These are phyloP conservation scores for Leptinotarsa tumamoca DNA, from an alignment of 2,888 invertebrate species.

Conservation along the genomic window DNA sequence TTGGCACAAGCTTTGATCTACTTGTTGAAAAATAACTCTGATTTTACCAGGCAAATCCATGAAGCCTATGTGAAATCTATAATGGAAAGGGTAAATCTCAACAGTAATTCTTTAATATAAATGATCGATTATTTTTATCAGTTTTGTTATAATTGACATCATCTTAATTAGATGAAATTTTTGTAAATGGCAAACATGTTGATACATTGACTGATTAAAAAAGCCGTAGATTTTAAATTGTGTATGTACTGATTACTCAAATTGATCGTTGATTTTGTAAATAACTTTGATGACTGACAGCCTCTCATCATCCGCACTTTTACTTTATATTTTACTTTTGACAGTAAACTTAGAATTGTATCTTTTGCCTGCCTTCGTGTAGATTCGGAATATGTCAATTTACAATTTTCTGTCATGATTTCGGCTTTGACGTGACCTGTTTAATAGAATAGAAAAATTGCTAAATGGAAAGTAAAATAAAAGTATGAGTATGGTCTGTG, in stretches of 20 bases:
- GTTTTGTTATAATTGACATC: slow-evolving; percentile 22
- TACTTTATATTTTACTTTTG: too few relatives aligned
- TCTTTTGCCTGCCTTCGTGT: too few relatives aligned
- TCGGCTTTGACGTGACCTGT: too few relatives aligned
- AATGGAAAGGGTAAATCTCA: slow-evolving; percentile 69
- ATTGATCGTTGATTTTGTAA: slow-evolving; percentile 18
- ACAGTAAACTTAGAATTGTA: too few relatives aligned
- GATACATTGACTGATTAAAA: slow-evolving; percentile 21
- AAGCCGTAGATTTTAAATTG: slow-evolving; percentile 3
- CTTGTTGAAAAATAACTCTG: slow-evolving; percentile 86
- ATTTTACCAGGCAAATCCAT: slow-evolving; percentile 89
- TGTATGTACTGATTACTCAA: slow-evolving; percentile 13
- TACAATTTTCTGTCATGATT: too few relatives aligned
- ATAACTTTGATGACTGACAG: slow-evolving; percentile 1
- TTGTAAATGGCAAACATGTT: slow-evolving; percentile 16
- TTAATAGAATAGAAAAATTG: too few relatives aligned
- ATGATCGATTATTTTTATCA: neutral
- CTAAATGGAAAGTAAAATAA: too few relatives aligned
- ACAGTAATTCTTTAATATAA: slow-evolving; percentile 39
- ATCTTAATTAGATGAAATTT: slow-evolving; percentile 12
- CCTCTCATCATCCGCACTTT: too few relatives aligned
- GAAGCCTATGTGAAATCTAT: slow-evolving; percentile 93
- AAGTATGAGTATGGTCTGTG: too few relatives aligned
- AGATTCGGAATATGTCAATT: too few relatives aligned
- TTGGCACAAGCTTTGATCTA: slow-evolving; percentile 90